phyloP scores from a whole-genome alignment of 2,113 vertebrate species.

The Gadus chalcogrammus region DNA sequence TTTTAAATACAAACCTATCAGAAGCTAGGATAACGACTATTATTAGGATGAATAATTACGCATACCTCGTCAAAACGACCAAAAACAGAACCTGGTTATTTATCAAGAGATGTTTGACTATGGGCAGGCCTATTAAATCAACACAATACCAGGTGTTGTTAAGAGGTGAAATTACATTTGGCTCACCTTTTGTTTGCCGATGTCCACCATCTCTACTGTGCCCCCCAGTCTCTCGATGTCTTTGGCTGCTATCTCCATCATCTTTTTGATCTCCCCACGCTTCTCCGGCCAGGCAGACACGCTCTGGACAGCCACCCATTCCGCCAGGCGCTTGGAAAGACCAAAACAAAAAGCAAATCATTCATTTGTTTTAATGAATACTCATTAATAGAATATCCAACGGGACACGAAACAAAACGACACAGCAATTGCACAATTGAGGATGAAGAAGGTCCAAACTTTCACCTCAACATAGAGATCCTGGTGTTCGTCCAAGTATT shows the following conservation, averaged over 20 bases:
- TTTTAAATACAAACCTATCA: too few species aligned
- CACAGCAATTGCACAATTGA: neutral
- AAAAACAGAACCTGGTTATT: too few species aligned
- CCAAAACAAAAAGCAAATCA: too few species aligned
- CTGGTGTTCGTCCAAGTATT: constrained; percentile 89
- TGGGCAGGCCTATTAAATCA: too few species aligned
- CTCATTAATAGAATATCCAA: neutral
- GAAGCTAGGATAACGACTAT: too few species aligned
- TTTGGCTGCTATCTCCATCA: constrained; percentile 88
- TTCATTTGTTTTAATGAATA: neutral
- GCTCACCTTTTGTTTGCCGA: constrained; percentile 85
- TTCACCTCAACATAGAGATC: constrained; percentile 86
- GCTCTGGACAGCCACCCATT: constrained; percentile 93
- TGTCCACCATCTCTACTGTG: constrained; percentile 81
- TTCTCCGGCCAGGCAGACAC: constrained; percentile 95
- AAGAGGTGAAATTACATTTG: neutral
- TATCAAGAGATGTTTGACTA: too few species aligned
- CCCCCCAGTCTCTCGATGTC: constrained; percentile 88
- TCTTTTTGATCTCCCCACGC: constrained; percentile 81
- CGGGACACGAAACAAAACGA: neutral
- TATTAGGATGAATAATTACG: too few species aligned
- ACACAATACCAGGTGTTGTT: neutral
- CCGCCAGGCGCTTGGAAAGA: constrained; percentile 76
- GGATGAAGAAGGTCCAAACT: neutral
- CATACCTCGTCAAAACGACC: too few species aligned